Base-by-base conservation (phyloP, 2,797 vertebrate genomes). In the Botia kubotai region DNA sequence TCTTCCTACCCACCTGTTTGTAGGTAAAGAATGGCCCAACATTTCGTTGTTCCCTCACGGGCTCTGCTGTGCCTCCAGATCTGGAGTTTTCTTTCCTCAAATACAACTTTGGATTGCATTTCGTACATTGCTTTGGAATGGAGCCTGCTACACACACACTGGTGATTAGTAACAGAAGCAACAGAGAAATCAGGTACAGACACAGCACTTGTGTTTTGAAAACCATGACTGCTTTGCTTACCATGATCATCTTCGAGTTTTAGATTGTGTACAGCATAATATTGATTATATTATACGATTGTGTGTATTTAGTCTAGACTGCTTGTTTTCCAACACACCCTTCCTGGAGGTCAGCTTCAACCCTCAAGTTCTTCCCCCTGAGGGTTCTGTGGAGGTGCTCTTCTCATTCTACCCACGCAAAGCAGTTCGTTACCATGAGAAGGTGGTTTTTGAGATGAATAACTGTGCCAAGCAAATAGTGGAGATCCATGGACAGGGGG, bases 21-120 rank as follows among this genome's bases (percentile, higher is more conserved):
- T 90, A 98, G 97, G 93, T 98, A 79, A 95, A 87, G 84, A 91
- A 94, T 0, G 96, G 94, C 0, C 94, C 94, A 2, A 87, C 63
- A 39, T 66, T 95, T 39, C 83, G 1, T 1, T 95, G 95, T 10
- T 1, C 66, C 12, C 70, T 98, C 29, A 82, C 77, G 57, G 96
- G 95, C 46, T 88, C 81, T 0, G 93, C 91, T 0, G 79, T 94
- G 23, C 86, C 87, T 29, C 94, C 94, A 0, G 87, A 89, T 2
- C 19, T 97, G 58, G 91, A 95, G 36, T 98, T 98, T 88, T 97
- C 96, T 69, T 95, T 95, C 87, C 94, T 90, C 78, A 95, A 90
- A 79, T 86, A 95, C 86, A 92, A 96, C 90, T 98, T 98, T 87
- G 96, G 96, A 63, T 89, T 89, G 85, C 92, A 93, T 80, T 96